Evolutionary conservation across 2,113 vertebrate genomes (phyloP), one percentile per base, ranked within the genome.

Genomic region (Recurvirostra avosetta): DNA sequence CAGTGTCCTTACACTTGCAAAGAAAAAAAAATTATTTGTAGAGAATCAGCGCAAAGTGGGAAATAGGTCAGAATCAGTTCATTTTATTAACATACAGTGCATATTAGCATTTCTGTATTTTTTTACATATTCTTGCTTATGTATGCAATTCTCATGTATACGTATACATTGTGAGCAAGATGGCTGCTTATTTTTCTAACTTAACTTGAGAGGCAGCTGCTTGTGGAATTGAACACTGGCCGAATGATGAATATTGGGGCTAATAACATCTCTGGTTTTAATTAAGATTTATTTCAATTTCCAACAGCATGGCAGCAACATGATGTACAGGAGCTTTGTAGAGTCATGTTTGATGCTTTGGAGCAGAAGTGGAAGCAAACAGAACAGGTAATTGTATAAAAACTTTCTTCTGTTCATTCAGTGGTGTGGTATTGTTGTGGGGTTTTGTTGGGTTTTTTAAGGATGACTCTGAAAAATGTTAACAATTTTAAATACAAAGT

Each of bases 281-380:
- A 96, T 97, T 86, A 58, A 73, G 32, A 80, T 73, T 76, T 85
- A 77, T 97, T 97, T 96, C 65, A 19, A 95, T 92, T 96, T 97
- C 76, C 71, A 96, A 97, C 97, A 99, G 99, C 99, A 15, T 99
- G 99, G 99, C 99, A 99, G 96, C 99, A 99, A 84, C 99, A 99
- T 94, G 99, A 99, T 76, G 99, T 99, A n/a, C 99, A 99, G 97
- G 99, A 99, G 97, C 98, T 99, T 58, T 99, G 99, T 96, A 98
- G 99, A 97, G 99, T 99, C 97, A 99, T 99, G 99, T 99, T 99
- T 96, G 99, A 99, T 98, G 99, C 99, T 97, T 98, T 99, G 97
- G 99, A 99, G 96, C 99, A 99, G 94, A 99, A 99, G 86, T 99
- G 99, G 99, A 99, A 99, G 96, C 99, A 99, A 98, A 99, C 99